Evolutionary conservation across 2,888 invertebrate genomes (phyloP), one percentile per base, ranked within the genome.

Genomic region (Tuberolachnus salignus): DNA sequence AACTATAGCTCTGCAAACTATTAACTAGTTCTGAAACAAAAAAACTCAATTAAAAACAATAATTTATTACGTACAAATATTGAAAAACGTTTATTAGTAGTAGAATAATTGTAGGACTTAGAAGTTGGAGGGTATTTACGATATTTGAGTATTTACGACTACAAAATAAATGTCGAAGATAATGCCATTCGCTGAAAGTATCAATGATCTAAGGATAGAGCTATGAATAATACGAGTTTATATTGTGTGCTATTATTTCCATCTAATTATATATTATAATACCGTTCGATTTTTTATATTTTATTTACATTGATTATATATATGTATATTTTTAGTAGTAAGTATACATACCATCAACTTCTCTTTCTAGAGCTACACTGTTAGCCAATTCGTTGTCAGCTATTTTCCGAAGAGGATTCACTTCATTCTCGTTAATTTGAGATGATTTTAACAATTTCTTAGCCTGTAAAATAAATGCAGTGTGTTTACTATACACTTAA

Each of bases 21-120:
- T 59, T 78, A n/a, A 78, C 78, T 51, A 78, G 13, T 23, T 78
- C 78, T 78, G 49, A 59, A 78, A 46, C 67, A 51, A 51, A 26
- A 26, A 21, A n/a, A n/a, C n/a, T n/a, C n/a, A n/a, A 14, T 26
- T 26, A 59, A 16, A 34, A 34, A 4, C 34, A 34, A 34, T 34
- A 34, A 34, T 4, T 34, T 34, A 34, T 34, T 4, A 34, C 6
- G 34, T 4, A 34, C 34, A 34, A 34, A 34, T 34, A 34, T 34
- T 34, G 34, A 34, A 34, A 34, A 34, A 34, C 6, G 6, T 34
- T 34, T 34, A 34, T 34, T 34, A 6, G 34, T 6, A 34, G 6
- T 34, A 34, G 34, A 34, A 34, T n/a, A 34, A 6, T 34, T 34
- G 34, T 34, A 34, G 6, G 34, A 34, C n/a, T n/a, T n/a, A n/a